Conservation (phyloP, 2,797 vertebrate species). For the Anniella stebbinsi region DNA sequence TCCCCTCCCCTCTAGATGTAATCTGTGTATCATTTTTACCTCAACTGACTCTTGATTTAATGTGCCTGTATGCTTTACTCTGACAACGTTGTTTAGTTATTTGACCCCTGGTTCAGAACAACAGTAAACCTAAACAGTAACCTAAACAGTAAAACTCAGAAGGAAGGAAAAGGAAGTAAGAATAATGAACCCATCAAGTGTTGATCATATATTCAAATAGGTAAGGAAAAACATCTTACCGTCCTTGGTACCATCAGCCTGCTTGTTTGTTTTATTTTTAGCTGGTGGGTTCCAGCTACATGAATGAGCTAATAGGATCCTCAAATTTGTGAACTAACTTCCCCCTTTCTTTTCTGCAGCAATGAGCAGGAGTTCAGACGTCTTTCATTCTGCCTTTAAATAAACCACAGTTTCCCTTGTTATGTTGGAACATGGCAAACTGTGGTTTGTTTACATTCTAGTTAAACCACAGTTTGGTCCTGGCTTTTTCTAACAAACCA, state of each 20-base stretch:
- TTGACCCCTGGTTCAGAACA: background rate
- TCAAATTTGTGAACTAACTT: background rate
- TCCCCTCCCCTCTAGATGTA: background rate
- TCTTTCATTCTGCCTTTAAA: background rate
- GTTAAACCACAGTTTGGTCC: background rate
- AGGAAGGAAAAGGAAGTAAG: background rate
- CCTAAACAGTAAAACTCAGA: background rate
- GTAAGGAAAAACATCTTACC: background rate
- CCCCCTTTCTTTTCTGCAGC: background rate
- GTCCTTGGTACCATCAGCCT: background rate
- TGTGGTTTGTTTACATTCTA: background rate
- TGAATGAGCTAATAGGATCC: background rate
- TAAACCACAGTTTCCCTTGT: background rate
- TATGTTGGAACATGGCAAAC: background rate
- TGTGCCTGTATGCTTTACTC: background rate
- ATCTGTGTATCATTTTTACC: conserved; percentile 40
- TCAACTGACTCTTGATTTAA: conserved; percentile 24
- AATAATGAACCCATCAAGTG: background rate
- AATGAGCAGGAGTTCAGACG: background rate
- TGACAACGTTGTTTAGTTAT: conserved; percentile 8
- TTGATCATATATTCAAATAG: background rate
- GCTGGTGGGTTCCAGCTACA: too few species aligned
- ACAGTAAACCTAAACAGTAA: too few species aligned
- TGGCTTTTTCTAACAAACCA: background rate
- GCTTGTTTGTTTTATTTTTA: background rate